A percentile compares a stretch with the other conserved stretches of the same genome.
Evolutionary conservation across 2,888 invertebrate genomes (phyloP).

Genomic region (Chymomyza fuscimana): DNA sequence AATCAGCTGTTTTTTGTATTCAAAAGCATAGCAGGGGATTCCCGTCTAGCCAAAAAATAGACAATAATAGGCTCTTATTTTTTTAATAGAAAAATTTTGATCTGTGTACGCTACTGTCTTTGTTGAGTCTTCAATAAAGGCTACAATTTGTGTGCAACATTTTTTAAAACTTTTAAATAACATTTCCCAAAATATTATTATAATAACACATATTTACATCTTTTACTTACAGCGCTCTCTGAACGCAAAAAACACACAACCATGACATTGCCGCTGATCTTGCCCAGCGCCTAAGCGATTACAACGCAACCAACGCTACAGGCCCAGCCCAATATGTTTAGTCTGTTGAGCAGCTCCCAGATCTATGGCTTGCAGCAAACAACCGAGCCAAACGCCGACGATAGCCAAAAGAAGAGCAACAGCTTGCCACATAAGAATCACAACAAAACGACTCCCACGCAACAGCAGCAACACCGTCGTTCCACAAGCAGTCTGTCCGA

Average conservation of each 20-base stretch:
- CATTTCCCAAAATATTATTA: not conserved
- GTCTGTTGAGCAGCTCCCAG: slow-evolving; percentile 76
- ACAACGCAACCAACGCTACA: slow-evolving; percentile 36
- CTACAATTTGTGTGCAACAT: too few species aligned
- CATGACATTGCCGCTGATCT: slow-evolving; percentile 39
- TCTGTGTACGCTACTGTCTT: too few species aligned
- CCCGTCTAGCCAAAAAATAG: too few species aligned
- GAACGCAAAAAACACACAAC: slow-evolving; percentile 9
- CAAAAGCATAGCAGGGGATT: too few species aligned
- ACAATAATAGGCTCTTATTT: too few species aligned
- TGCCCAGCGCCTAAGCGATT: slow-evolving; percentile 26
- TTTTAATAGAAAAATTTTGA: too few species aligned
- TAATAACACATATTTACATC: not conserved
- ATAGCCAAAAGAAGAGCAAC: slow-evolving; percentile 58
- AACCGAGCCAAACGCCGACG: slow-evolving; percentile 13
- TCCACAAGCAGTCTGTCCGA: slow-evolving; percentile 57
- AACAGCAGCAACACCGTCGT: slow-evolving; percentile 37
- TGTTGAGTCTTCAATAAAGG: too few species aligned
- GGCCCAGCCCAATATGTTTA: slow-evolving; percentile 69
- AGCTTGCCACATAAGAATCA: slow-evolving; percentile 55
- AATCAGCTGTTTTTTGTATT: too few species aligned
- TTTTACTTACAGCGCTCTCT: slow-evolving; percentile 37
- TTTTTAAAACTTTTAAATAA: not conserved
- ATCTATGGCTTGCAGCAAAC: slow-evolving; percentile 75
- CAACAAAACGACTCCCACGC: slow-evolving; percentile 24